Evolutionary conservation across 2,797 vertebrate species (phyloP).

Genomic region (Eremophila alpestris): DNA sequence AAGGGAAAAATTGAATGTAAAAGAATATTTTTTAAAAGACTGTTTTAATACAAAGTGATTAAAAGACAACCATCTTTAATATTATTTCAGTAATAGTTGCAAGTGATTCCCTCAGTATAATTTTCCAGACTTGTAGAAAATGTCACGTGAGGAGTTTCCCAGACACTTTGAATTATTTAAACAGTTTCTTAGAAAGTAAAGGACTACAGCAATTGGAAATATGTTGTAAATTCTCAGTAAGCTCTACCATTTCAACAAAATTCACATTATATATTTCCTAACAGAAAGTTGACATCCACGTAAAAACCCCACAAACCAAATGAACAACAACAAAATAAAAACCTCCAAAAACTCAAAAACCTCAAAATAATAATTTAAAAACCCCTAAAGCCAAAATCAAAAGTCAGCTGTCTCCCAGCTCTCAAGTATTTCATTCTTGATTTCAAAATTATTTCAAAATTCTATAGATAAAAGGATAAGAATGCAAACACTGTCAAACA

Average conservation of each 20-base stretch:
- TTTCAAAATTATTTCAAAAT: neutral
- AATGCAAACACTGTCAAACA: neutral
- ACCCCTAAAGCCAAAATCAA: rapidly evolving
- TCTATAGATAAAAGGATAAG: neutral
- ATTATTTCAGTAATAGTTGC: neutral
- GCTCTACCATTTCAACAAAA: neutral
- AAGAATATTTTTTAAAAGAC: neutral
- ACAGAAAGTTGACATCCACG: neutral
- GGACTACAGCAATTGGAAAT: neutral
- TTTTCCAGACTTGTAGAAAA: neutral
- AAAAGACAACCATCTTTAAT: neutral
- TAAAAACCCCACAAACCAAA: neutral
- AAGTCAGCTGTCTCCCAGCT: neutral
- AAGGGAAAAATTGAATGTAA: neutral
- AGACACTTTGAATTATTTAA: neutral
- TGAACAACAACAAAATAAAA: too few species aligned
- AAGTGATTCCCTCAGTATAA: neutral
- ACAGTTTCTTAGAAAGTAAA: neutral
- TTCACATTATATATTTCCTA: neutral
- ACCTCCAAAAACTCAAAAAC: rapidly evolving
- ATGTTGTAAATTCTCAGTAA: neutral
- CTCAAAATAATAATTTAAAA: neutral
- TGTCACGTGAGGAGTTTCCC: neutral
- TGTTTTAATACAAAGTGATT: neutral
- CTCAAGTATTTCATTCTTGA: neutral